Conservation (phyloP, 1,140 invertebrate species). For the Lepidotrigona ventralis region DNA sequence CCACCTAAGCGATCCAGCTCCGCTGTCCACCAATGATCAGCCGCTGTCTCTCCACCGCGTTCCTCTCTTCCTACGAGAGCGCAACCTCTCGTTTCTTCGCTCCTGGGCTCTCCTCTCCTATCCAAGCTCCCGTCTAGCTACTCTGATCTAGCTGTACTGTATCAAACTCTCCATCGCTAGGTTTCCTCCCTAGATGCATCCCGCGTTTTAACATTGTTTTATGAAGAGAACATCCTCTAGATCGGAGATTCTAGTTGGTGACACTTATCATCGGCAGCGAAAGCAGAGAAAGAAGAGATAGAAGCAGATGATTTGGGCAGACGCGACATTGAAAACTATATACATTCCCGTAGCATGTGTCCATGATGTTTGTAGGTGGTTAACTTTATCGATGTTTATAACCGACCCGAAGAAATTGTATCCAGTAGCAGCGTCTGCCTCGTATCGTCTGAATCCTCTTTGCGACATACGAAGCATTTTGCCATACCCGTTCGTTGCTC, state of each 20-base stretch:
- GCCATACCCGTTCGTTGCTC: too few species aligned
- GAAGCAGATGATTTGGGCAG: too few species aligned
- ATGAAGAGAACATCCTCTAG: too few species aligned
- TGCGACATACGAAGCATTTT: not conserved
- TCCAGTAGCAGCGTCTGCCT: not conserved
- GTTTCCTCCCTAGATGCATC: not conserved
- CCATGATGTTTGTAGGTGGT: not conserved
- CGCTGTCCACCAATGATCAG: constrained; percentile 78
- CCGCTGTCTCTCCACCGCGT: constrained; percentile 72
- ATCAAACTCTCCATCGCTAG: not conserved
- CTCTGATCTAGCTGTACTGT: not conserved
- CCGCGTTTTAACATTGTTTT: not conserved
- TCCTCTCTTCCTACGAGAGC: constrained; percentile 55
- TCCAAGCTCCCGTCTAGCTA: constrained; percentile 30
- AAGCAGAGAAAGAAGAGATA: too few species aligned
- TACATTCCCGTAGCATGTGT: too few species aligned
- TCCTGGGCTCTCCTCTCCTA: constrained; percentile 53
- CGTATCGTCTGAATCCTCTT: not conserved
- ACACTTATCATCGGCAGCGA: too few species aligned
- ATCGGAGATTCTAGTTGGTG: too few species aligned
- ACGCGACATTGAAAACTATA: not conserved
- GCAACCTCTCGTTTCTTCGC: constrained; percentile 60
- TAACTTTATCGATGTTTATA: not conserved
- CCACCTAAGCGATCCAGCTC: constrained; percentile 57
- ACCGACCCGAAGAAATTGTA: not conserved